phyloP scores from a whole-genome alignment of 53 echinoderm and acorn worm species.

The Zoroaster sp. region DNA sequence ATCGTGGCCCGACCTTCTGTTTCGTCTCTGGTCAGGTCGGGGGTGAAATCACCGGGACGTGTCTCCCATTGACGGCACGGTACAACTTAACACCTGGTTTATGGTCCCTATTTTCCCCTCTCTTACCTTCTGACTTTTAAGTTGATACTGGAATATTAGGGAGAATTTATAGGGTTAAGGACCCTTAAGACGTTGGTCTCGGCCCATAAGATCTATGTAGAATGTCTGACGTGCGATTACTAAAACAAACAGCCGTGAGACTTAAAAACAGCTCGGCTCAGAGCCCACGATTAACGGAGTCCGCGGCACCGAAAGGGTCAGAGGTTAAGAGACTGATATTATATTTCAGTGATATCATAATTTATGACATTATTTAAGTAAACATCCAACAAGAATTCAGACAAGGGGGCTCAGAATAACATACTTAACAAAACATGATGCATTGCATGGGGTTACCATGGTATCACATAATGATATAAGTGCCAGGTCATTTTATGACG shows the following conservation, averaged over 20 bases:
- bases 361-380: slow-evolving; percentile 45
- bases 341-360: slow-evolving; percentile 34
- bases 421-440: no score
- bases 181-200: slow-evolving; percentile 3
- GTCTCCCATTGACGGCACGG: slow-evolving; percentile 35
- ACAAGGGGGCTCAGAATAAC: background rate
- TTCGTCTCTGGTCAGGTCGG: slow-evolving; percentile 21
- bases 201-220: background rate
- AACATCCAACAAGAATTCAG: background rate
- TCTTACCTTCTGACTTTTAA: background rate
- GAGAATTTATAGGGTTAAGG: background rate
- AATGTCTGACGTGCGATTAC: background rate
- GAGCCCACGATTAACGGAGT: background rate
- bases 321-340: slow-evolving; percentile 33
- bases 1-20: background rate
- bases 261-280: background rate
- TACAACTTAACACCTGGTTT: slow-evolving; percentile 41
- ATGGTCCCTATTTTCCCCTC: background rate
- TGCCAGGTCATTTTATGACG: no score
- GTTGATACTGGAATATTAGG: background rate
- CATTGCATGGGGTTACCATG: no score
- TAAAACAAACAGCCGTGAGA: slow-evolving; percentile 8
- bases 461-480: no score
- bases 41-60: slow-evolving; percentile 18
- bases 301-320: slow-evolving; percentile 21